These are phyloP conservation scores for Hylaeus anthracinus DNA, from an alignment of 1,140 invertebrate species.

Conservation along the genomic window DNA sequence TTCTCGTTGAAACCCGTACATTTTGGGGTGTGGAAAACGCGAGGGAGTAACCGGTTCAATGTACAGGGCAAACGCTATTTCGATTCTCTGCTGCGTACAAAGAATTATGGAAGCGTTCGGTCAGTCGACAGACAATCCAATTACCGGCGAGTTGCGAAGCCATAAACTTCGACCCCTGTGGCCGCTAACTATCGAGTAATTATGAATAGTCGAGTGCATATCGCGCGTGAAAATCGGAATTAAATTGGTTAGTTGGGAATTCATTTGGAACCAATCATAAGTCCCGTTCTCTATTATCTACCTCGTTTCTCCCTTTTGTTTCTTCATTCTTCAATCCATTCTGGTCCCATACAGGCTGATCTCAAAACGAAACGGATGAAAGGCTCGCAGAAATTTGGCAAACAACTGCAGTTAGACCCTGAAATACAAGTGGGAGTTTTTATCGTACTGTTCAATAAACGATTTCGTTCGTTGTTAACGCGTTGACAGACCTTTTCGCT, in stretches of 20 bases:
- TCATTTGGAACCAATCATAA: slow-evolving; percentile 63
- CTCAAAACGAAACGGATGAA: neutral
- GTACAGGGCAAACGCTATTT: slow-evolving; percentile 18
- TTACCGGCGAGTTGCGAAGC: slow-evolving; percentile 69
- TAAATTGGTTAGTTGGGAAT: slow-evolving; percentile 61
- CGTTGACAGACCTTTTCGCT: too few relatives aligned
- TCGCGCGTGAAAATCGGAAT: slow-evolving; percentile 58
- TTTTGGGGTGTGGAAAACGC: too few relatives aligned
- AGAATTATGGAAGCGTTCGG: slow-evolving; percentile 66
- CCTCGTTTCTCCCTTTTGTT: slow-evolving; percentile 3
- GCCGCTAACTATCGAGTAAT: slow-evolving; percentile 57
- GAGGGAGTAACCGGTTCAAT: neutral
- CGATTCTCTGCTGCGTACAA: slow-evolving; percentile 45
- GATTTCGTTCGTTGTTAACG: too few relatives aligned
- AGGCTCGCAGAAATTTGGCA: too few relatives aligned
- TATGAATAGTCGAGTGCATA: slow-evolving; percentile 63
- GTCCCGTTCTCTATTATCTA: slow-evolving; percentile 18
- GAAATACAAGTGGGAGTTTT: too few relatives aligned
- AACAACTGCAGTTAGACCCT: too few relatives aligned
- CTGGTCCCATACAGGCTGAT: neutral
- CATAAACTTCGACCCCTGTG: slow-evolving; percentile 65
- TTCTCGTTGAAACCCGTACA: too few relatives aligned
- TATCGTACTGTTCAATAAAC: too few relatives aligned
- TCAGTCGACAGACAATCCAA: slow-evolving; percentile 71
- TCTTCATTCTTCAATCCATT: slow-evolving; percentile 19